Base-by-base conservation (phyloP, 2,888 invertebrate species). In the Micropterix aruncella region DNA sequence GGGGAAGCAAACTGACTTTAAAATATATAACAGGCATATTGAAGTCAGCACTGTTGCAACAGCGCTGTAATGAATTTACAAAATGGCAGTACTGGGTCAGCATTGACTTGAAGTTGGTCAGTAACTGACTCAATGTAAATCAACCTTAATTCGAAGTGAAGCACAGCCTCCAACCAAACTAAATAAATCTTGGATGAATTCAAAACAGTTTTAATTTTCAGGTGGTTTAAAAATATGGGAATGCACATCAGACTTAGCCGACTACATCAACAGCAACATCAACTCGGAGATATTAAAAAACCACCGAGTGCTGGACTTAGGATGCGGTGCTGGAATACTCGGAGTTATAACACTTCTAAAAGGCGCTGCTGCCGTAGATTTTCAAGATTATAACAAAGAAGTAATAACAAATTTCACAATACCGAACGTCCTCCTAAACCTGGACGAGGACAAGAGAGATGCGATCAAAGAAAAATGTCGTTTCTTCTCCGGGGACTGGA, bases 161-260 rank as follows among this genome's bases (percentile, higher is more conserved):
- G n/a, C n/a, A n/a, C n/a, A n/a, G n/a, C n/a, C n/a, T n/a, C n/a
- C n/a, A n/a, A n/a, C n/a, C n/a, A n/a, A n/a, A n/a, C n/a, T n/a
- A n/a, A n/a, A n/a, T n/a, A n/a, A n/a, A n/a, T n/a, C 36, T 12
- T 27, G 12, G 7, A 27, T 27, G 27, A 12, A 7, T 27, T 27
- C 12, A n/a, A n/a, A n/a, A n/a, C n/a, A n/a, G 14, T 40, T 49
- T 47, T 49, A 48, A 52, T 48, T 58, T 66, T 41, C 56, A 91
- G 94, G 95, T 54, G 96, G 96, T 7, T 70, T 93, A 19, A 95
- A 95, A 73, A 79, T 94, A 47, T 96, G 96, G 96, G 95, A 96
- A 68, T 92, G 94, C 57, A 88, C 91, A 3, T 70, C 77, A 54
- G 94, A 95, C 60, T 62, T 95, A 44, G 63, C 83, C 36, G 61